Base-by-base conservation (phyloP, 2,888 invertebrate species). In the Caenorhabditis sp. region DNA sequence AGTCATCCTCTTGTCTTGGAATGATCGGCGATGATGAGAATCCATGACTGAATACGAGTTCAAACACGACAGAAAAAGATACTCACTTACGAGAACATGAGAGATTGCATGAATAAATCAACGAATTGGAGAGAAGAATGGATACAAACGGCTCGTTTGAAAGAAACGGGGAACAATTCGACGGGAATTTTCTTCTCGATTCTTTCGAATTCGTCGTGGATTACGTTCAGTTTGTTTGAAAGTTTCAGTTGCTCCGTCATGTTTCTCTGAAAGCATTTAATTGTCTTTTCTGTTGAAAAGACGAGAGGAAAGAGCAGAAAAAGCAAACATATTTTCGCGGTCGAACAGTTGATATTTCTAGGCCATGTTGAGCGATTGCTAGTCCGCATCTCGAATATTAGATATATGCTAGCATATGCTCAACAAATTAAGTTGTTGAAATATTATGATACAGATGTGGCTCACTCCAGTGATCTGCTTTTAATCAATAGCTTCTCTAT, bases 81-180 rank as follows among this genome's bases (percentile, higher is more conserved):
- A 30, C 39, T 22, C 59, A 63, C 61, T 71, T 35, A 78, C 70
- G 59, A 61, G 35, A 56, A 78, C 72, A 78, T 68, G 6, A 78
- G 2, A 32, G 43, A 63, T 30, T 78, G 78, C 50, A 78, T 50
- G 20, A 72, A 43, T 17, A 78, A 45, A 58, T 78, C 78, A 9
- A 78, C 53, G 32, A 78, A 78, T 48, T 78, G 78, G 45, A 78
- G 78, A 11, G 66, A 61, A 1, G 78, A 72, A 24, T 78, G 78
- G 35, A 78, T 78, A 35, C 78, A 78, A 1, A 78, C 56, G 1
- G 77, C 59, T 15, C 77, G 53, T 43, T 65, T 53, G 35, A 77
- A 72, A 17, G 39, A 13, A 5, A 70, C 70, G 0, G 70, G 70
- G 26, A 59, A 68, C 27, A 50, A 32, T 26, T 68, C 52, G 43